Conservation (phyloP, 2,888 invertebrate genomes). For the Physocephala rufipes region DNA sequence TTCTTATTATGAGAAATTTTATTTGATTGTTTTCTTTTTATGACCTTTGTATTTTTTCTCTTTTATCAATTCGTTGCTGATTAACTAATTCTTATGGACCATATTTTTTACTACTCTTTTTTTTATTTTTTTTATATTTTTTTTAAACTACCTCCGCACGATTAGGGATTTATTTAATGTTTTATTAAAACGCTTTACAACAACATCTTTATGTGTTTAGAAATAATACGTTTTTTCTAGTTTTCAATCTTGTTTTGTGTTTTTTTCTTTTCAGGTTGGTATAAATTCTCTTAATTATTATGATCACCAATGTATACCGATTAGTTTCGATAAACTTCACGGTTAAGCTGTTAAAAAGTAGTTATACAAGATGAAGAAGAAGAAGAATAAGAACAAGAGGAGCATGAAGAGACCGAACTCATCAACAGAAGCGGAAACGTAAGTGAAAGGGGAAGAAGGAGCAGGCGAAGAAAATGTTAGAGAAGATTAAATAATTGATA, state of each 20-base stretch:
- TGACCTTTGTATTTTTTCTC: background rate
- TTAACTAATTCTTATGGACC: constrained; percentile 1
- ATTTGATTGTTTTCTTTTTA: background rate
- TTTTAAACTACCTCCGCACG: constrained; percentile 2
- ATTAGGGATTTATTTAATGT: constrained; percentile 16
- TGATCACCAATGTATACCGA: no score
- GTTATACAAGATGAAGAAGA: no score
- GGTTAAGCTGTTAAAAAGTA: no score
- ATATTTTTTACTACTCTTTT: no score
- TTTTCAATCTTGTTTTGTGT: background rate
- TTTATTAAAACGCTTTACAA: constrained; percentile 11
- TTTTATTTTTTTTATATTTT: no score
- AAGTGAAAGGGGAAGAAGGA: background rate
- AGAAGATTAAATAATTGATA: background rate
- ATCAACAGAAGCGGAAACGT: no score
- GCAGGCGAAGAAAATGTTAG: background rate
- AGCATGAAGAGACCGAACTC: no score
- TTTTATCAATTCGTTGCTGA: constrained; percentile 5
- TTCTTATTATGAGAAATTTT: background rate
- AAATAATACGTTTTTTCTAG: constrained; percentile 3
- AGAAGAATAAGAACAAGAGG: no score
- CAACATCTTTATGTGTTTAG: background rate
- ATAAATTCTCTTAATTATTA: background rate
- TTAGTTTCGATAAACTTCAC: no score
- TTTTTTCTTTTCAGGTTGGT: constrained; percentile 24